phyloP scores from a whole-genome alignment of 2,113 vertebrate genomes.

The Silurus asotus region DNA sequence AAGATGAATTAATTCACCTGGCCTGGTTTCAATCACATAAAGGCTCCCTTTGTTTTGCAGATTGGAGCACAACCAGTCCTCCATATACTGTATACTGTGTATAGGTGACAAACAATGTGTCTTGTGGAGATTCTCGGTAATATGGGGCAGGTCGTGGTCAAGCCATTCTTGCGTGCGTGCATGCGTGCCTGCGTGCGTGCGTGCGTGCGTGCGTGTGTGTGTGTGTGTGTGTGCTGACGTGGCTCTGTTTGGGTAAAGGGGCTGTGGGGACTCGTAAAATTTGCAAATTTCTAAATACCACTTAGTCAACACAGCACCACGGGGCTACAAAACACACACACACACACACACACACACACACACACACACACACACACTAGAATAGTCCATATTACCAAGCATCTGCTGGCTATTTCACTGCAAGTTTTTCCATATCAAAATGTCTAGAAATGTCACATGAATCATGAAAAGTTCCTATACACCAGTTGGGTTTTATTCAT shows the following conservation, averaged over 20 bases:
- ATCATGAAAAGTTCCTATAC: background rate
- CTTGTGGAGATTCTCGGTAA: background rate
- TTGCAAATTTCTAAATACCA: slow-evolving; percentile 49
- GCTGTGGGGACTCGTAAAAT: slow-evolving; percentile 46
- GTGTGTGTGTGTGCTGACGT: slow-evolving; percentile 62
- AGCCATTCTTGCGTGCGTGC: slow-evolving; percentile 23
- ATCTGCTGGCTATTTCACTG: background rate
- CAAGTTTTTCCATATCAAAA: background rate
- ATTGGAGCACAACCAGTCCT: background rate
- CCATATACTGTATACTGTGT: background rate
- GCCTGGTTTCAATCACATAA: background rate
- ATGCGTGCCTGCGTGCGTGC: slow-evolving; percentile 39
- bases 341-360: slow-evolving; percentile 28
- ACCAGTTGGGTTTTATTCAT: background rate
- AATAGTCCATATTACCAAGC: no score
- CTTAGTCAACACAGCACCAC: slow-evolving; percentile 42
- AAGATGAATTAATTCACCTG: background rate
- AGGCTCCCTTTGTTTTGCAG: background rate
- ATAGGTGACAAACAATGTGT: background rate
- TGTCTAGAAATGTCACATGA: background rate
- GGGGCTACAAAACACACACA: slow-evolving; percentile 17
- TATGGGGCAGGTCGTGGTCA: slow-evolving; percentile 2
- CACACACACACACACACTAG: background rate
- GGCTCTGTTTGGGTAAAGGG: slow-evolving; percentile 56
- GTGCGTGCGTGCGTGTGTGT: slow-evolving; percentile 26